phyloP scores from a whole-genome alignment of 2,797 vertebrate species.

The Sebastes reedi region DNA sequence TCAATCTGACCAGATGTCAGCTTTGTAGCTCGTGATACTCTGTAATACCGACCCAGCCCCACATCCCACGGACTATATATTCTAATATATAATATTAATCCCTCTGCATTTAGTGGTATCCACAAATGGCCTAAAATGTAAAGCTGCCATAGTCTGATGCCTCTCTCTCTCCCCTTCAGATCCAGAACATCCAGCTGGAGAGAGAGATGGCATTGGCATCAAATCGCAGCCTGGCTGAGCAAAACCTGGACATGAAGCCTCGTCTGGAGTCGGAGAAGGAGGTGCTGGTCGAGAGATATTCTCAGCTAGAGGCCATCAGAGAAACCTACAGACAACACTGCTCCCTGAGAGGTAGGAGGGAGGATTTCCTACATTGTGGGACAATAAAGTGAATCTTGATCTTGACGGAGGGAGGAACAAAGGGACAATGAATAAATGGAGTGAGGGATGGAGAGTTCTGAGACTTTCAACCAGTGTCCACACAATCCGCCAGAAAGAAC shows the following conservation, averaged over 20 bases:
- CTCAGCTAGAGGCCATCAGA: slow-evolving; percentile 85
- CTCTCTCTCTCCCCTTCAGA: slow-evolving; percentile 67
- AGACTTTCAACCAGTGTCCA: neutral
- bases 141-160: neutral
- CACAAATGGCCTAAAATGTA: neutral
- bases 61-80: neutral
- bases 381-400: neutral
- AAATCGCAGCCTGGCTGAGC: slow-evolving; percentile 93
- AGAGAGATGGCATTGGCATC: slow-evolving; percentile 93
- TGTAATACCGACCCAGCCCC: neutral
- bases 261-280: slow-evolving; percentile 86
- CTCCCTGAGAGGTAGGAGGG: slow-evolving; percentile 84
- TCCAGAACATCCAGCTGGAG: slow-evolving; percentile 94
- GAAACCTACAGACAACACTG: slow-evolving; percentile 88
- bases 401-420: neutral
- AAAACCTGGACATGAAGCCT: slow-evolving; percentile 89
- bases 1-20: neutral
- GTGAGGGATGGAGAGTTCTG: neutral
- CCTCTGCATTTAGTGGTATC: neutral
- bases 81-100: neutral
- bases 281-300: slow-evolving; percentile 86
- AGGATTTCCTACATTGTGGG: neutral
- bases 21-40: neutral
- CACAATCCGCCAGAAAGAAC: neutral
- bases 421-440: neutral